These are phyloP conservation scores for Leptopilina myrica DNA, from an alignment of 2,888 invertebrate species.

Conservation along the genomic window DNA sequence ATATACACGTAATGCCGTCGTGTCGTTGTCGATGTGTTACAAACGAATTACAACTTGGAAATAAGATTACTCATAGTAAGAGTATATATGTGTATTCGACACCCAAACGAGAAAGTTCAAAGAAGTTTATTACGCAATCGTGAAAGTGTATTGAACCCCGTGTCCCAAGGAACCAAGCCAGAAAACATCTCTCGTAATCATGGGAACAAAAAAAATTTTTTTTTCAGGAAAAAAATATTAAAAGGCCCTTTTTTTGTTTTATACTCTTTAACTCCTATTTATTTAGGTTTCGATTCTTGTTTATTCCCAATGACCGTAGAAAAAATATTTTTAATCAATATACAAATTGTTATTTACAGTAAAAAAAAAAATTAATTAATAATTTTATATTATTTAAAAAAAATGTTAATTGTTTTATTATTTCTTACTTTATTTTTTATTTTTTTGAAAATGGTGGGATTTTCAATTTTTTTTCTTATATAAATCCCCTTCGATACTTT, in stretches of 20 bases:
- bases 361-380: no score
- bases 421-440: no score
- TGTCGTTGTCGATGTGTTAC: constrained; percentile 25
- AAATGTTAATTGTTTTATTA: no score
- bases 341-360: no score
- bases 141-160: constrained; percentile 61
- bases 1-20: background rate
- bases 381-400: no score
- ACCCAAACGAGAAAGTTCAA: constrained; percentile 70
- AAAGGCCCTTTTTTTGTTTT: background rate
- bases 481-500: no score
- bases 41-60: constrained; percentile 12
- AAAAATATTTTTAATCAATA: no score
- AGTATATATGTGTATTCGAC: constrained; percentile 33
- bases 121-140: constrained; percentile 64
- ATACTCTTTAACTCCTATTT: background rate
- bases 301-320: no score
- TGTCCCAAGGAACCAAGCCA: background rate
- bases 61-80: constrained; percentile 34
- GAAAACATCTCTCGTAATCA: background rate
- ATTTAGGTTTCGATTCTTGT: no score
- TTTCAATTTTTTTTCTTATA: no score
- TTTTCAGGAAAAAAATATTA: background rate
- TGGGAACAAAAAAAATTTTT: background rate
- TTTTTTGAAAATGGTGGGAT: no score